Base-by-base conservation (phyloP, 2,113 vertebrate genomes). In the Poeciliopsis turrubarensis region DNA sequence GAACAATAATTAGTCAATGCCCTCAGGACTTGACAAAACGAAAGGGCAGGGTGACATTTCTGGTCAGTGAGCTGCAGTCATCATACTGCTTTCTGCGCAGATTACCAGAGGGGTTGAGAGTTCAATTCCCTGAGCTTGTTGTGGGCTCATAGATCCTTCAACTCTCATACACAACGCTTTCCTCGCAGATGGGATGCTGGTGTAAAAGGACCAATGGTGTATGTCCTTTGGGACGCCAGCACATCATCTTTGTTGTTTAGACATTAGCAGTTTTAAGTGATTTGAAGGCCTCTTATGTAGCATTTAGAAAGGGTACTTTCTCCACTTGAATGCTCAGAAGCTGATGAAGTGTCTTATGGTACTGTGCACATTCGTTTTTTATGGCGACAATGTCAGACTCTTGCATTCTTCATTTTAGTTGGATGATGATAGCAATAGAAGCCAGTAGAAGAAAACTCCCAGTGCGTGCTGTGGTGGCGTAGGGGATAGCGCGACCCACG, bases 1-100 rank as follows among this genome's bases (percentile, higher is more conserved):
- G 81, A 90, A 64, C 82, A 82, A 87, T 92, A 93, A 94, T 94
- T 94, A 94, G 89, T 85, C 47, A 68, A 81, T 82, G 87, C 85
- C 89, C 89, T 79, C 74, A 90, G 90, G 87, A 84, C 87, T 91
- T 68, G 84, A 89, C 81, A 79, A 91, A 83, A 88, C 81, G 86
- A 94, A 94, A 93, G 92, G 92, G 87, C 92, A 94, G 88, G 87
- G 91, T 93, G 91, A 92, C 91, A 93, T 94, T 92, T 92, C 91
- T 86, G 88, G 92, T 89, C 89, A 81, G 85, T 82, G 60, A 68
- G 65, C 77, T 65, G 39, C 81, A 85, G 87, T 90, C 73, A 69
- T 80, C 39, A 68, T 69, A 75, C 72, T 71, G 81, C 77, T 77
- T 75, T 80, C 92, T 89, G 89, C 87, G 84, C 81, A 88, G 74